Evolutionary conservation across 2,888 invertebrate genomes (phyloP), one percentile per base, ranked within the genome.

Genomic region (Diaperis boleti): DNA sequence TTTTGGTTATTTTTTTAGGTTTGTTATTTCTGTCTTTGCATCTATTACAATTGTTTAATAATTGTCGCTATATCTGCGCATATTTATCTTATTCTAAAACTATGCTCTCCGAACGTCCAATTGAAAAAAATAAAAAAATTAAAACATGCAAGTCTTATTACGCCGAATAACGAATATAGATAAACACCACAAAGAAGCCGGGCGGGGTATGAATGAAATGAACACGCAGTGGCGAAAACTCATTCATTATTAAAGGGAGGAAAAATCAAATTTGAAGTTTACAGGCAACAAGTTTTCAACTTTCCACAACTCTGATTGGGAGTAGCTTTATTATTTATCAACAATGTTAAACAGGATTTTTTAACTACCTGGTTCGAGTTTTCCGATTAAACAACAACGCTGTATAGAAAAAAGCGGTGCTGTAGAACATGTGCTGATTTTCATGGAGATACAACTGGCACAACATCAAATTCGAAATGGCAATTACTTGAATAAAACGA

Each of bases 251-350:
- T 52, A 26, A 50, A 37, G 22, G 18, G 20, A 37, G 18, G 31
- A 49, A 52, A 52, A 52, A 52, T 41, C 39, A 52, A 52, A 52
- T 52, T 52, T 37, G 3, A 52, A 52, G 20, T 52, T 52, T 52
- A 26, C 10, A 11, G 22, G 18, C 35, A 50, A 49, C 49, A 49
- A 49, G 39, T 37, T 52, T 37, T 13, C 22, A 22, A 41, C 26
- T 52, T 52, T 26, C 7, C 39, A 7, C 50, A 29, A 37, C 26
- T 41, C 26, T 52, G 39, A 52, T 52, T 29, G 39, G 26, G n/a
- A 8, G 15, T 10, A 39, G 26, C 22, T 52, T 3, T 22, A 39
- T 52, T 29, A 52, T 52, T 52, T 39, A 52, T 22, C 52, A 29
- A 29, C 14, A 3, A n/a, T 10, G 8, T 3, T 6, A 33, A 33